Evolutionary conservation across 2,113 vertebrate species (phyloP), one percentile per base, ranked within the genome.

Genomic region (Thymallus thymallus): DNA sequence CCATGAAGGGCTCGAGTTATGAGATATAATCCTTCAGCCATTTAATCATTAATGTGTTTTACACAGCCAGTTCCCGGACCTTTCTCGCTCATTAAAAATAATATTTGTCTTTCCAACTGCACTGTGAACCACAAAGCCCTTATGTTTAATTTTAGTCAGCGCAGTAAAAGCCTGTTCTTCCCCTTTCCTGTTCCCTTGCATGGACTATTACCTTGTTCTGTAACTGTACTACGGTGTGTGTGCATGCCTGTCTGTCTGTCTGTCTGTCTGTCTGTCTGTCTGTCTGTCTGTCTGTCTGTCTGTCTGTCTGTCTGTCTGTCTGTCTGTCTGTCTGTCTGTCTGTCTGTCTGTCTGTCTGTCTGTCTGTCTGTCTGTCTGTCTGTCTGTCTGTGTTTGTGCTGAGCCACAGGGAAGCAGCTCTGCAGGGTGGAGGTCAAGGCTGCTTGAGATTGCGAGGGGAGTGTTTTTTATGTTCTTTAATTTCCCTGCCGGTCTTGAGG

Each of bases 71-170:
- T 80, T 83, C 85, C 74, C 77, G 46, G 87, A 86, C 86, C 86
- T 85, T 91, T 91, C 85, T 87, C 10, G 82, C 91, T 91, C 81
- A n/a, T 92, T 91, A 91, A 92, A 92, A 91, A 88, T 82, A 91
- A 93, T 92, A 92, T 93, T 93, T 93, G 92, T 93, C 92, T 94
- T 94, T 93, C 92, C 90, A 92, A 89, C 91, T 91, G 91, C 89
- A 92, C 89, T 83, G 88, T 91, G 90, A 87, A 92, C 91, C 89
- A 87, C 91, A 93, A 89, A 91, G 90, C 90, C 90, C 89, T 90
- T 80, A 75, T 89, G 86, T 92, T 92, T 92, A 92, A 92, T 89
- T 91, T 92, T 90, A 82, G 86, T 85, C 88, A 71, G 81, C 61
- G 87, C 86, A 84, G 87, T 94, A 94, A 94, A 93, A 89, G 74